Percentiles rank a stretch among this genome's conserved stretches.
phyloP scores from a whole-genome alignment of 2,113 vertebrate species.

The Misgurnus anguillicaudatus region DNA sequence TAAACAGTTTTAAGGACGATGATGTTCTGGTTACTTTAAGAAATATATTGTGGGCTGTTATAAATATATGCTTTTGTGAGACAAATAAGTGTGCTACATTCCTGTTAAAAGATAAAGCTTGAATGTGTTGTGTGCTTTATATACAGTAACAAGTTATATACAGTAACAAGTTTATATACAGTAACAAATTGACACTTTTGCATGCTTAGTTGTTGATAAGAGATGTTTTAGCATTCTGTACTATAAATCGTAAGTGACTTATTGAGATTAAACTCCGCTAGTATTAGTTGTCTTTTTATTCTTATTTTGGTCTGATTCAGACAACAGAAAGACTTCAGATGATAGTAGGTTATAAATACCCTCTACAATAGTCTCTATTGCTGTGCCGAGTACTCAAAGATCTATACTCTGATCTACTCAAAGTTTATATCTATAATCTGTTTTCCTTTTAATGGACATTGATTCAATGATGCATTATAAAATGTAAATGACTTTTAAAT shows the following conservation, averaged over 20 bases:
- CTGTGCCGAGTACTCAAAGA: neutral
- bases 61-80: neutral
- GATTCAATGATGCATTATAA: neutral
- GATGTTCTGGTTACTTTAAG: neutral
- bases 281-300: conserved; percentile 25
- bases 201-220: neutral
- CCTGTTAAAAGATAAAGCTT: conserved; percentile 6
- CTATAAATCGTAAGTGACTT: conserved; percentile 1
- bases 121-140: neutral
- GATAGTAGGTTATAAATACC: conserved; percentile 11
- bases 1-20: neutral
- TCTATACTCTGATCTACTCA: too few relatives aligned
- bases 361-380: neutral
- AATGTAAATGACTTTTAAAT: neutral
- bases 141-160: neutral
- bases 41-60: neutral
- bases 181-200: neutral
- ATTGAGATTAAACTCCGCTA: conserved; percentile 24
- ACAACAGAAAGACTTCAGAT: neutral
- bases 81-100: conserved; percentile 7
- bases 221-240: neutral
- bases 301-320: neutral
- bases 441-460: neutral
- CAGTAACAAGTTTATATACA: neutral
- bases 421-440: neutral